Evolutionary conservation across 2,888 invertebrate species (phyloP), one percentile per base, ranked within the genome.

Genomic region (Gandaritis pyraliata): DNA sequence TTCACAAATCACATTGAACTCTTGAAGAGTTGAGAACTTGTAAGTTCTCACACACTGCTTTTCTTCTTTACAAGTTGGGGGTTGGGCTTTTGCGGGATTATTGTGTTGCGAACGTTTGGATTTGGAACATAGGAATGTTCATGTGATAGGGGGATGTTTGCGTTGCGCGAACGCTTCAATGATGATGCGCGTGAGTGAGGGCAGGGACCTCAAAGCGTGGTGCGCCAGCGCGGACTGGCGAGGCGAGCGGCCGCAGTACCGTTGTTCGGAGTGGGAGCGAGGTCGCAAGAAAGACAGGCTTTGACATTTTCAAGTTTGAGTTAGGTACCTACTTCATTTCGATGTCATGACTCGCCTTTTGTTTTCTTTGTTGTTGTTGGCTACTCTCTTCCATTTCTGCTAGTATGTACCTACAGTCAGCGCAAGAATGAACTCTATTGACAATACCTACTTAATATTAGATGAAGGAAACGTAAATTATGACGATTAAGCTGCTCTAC

Each of bases 191-290:
- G 65, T 73, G 90, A 83, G 65, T 73, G 90, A 83, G 90, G 90
- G 90, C 90, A 90, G 78, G 83, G 89, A 91, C 90, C 90, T 86
- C 86, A 55, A 66, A 78, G 78, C 80, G 80, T 77, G 80, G 80
- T 77, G 80, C 80, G 82, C 80, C 76, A 79, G 80, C 80, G 81
- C 80, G 75, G 85, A 83, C 82, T 76, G 79, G 73, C 74, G 76
- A 82, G 80, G 76, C 72, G 76, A 46, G 36, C 82, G 77, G 76
- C 78, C 72, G 78, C 80, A 36, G 83, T 90, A 90, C 90, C 90
- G 90, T 90, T 90, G 90, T 72, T 72, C 73, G 77, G 85, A 87
- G 88, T 82, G 87, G 87, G 87, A 86, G 87, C 79, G 88, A 86
- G 87, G 86, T 80, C 84, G 85, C 70, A 72, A 70, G 71, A 74